Percentiles rank a stretch among this genome's conserved stretches.
phyloP scores from a whole-genome alignment of 2,113 vertebrate species.

The Anguilla japonica region DNA sequence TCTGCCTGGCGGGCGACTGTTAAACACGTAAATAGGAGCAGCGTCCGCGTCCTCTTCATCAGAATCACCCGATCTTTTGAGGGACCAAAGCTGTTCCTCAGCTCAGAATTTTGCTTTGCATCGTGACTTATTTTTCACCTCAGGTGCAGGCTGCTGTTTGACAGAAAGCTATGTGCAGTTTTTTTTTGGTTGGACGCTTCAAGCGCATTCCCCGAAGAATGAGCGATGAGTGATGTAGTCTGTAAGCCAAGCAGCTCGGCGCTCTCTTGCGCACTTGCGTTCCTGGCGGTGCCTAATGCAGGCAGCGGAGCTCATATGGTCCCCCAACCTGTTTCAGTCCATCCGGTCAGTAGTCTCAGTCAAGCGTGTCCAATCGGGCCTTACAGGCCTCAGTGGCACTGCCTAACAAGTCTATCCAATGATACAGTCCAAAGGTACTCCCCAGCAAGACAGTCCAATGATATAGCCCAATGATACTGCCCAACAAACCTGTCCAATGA shows the following conservation, averaged over 20 bases:
- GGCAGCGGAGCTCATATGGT: too few relatives aligned
- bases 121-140: neutral
- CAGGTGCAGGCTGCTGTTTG: neutral
- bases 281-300: too few relatives aligned
- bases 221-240: neutral
- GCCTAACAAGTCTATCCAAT: too few relatives aligned
- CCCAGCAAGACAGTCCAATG: too few relatives aligned
- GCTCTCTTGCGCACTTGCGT: neutral
- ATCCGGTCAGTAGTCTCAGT: too few relatives aligned
- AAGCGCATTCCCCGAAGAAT: neutral
- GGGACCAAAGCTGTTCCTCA: neutral
- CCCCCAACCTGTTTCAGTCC: too few relatives aligned
- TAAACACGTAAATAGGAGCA: neutral
- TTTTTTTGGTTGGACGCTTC: neutral
- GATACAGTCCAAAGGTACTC: too few relatives aligned
- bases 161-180: neutral
- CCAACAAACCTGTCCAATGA: too few relatives aligned
- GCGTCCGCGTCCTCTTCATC: neutral
- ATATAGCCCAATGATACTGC: too few relatives aligned
- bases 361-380: too few relatives aligned
- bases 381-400: too few relatives aligned
- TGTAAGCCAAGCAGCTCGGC: neutral
- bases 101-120: neutral
- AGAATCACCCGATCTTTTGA: neutral
- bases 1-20: neutral